Percentiles rank a stretch among this genome's conserved stretches.
Conservation (phyloP, 2,113 vertebrate genomes). For the Oncorhynchus nerka region DNA sequence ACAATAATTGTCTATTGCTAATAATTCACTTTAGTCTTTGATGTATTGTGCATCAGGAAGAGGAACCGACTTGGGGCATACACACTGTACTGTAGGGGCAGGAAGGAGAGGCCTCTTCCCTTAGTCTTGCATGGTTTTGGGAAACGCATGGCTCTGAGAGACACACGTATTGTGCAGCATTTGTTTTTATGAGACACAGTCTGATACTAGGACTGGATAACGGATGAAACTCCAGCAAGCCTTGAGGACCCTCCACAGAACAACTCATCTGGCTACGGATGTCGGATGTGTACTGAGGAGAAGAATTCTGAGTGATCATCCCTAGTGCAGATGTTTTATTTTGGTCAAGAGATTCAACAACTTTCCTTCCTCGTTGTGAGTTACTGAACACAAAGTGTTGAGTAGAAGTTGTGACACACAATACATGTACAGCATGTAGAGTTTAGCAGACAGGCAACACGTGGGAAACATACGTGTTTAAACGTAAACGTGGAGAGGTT, state of each 20-base stretch:
- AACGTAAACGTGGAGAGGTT: no score
- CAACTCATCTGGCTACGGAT: conserved; percentile 42
- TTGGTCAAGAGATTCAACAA: not conserved
- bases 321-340: conserved; percentile 36
- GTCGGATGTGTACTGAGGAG: conserved; percentile 42
- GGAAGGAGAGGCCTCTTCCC: conserved; percentile 9
- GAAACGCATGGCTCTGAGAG: conserved; percentile 24
- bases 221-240: conserved; percentile 52
- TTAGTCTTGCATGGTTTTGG: conserved; percentile 17
- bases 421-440: not conserved
- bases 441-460: no score
- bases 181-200: conserved; percentile 43
- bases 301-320: conserved; percentile 55
- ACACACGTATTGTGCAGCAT: conserved; percentile 41
- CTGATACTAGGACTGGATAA: conserved; percentile 20
- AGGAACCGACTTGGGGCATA: conserved; percentile 5
- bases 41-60: no score
- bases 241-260: not conserved
- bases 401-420: conserved; percentile 11
- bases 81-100: conserved; percentile 6
- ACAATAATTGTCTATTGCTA: no score
- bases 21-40: no score
- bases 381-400: not conserved
- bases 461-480: no score
- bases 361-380: conserved; percentile 10